Conservation (phyloP, 2,113 vertebrate genomes). For the Chionis minor region DNA sequence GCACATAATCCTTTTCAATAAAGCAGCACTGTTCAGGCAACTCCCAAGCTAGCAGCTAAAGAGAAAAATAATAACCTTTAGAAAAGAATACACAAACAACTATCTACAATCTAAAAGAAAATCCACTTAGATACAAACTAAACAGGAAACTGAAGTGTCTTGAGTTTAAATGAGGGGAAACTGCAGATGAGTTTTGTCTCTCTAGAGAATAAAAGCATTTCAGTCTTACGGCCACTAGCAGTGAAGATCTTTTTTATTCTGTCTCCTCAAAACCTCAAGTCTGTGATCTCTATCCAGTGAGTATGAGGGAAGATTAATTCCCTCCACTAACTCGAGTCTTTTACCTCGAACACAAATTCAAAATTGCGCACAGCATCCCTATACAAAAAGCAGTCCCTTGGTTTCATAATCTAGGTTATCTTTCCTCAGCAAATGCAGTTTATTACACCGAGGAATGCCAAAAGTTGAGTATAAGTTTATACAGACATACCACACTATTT, state of each 20-base stretch:
- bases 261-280: background rate
- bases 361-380: background rate
- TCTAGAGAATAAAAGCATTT: slow-evolving; percentile 28
- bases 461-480: background rate
- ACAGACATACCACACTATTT: slow-evolving; percentile 16
- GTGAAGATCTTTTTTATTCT: background rate
- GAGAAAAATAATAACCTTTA: slow-evolving; percentile 54
- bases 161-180: slow-evolving; percentile 51
- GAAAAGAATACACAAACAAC: slow-evolving; percentile 59
- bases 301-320: slow-evolving; percentile 6
- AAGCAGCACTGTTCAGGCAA: slow-evolving; percentile 41
- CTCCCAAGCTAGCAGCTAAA: slow-evolving; percentile 46
- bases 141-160: slow-evolving; percentile 63
- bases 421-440: background rate
- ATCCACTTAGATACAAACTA: slow-evolving; percentile 50
- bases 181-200: slow-evolving; percentile 33
- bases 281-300: background rate
- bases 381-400: background rate
- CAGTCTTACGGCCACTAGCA: background rate
- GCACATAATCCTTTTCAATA: slow-evolving; percentile 46
- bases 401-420: background rate
- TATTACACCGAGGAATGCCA: background rate
- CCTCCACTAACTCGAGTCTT: background rate
- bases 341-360: background rate
- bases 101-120: slow-evolving; percentile 55